phyloP scores from a whole-genome alignment of 2,113 vertebrate genomes.

The Struthio camelus region DNA sequence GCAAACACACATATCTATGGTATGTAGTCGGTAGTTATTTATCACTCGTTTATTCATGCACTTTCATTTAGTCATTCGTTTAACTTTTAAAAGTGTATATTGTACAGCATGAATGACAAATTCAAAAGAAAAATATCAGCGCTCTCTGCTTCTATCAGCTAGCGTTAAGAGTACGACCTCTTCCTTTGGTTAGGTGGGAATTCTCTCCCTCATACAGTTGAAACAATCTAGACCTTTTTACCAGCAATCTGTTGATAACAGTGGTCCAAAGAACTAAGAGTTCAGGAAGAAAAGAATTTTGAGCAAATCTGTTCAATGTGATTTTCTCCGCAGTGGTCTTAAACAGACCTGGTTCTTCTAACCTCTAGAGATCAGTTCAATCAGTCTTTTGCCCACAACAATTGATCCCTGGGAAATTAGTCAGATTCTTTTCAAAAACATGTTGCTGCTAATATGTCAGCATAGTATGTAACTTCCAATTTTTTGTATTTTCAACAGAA shows the following conservation, averaged over 20 bases:
- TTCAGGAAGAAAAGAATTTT: neutral
- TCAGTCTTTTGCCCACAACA: neutral
- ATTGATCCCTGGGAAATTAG: neutral
- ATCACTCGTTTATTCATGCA: conserved; percentile 9
- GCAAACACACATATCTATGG: neutral
- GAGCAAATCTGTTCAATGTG: neutral
- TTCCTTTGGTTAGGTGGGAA: accelerated
- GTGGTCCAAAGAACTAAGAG: accelerated
- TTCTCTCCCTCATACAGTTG: accelerated
- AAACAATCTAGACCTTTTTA: neutral
- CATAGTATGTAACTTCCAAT: neutral
- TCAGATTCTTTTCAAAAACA: neutral
- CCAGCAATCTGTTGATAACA: accelerated
- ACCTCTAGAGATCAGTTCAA: neutral
- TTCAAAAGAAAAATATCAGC: neutral
- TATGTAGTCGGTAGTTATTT: neutral
- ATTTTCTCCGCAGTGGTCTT: neutral
- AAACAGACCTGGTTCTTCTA: neutral
- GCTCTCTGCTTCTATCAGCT: neutral
- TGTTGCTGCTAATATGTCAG: accelerated
- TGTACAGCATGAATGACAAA: neutral
- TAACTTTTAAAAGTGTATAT: conserved; percentile 17
- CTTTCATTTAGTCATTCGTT: conserved; percentile 34
- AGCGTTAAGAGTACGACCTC: neutral
- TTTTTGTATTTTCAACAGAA: neutral